Percentiles rank a stretch among this genome's conserved stretches.
These are phyloP conservation scores for Episyrphus balteatus DNA, from an alignment of 1,140 invertebrate genomes.

Conservation along the genomic window DNA sequence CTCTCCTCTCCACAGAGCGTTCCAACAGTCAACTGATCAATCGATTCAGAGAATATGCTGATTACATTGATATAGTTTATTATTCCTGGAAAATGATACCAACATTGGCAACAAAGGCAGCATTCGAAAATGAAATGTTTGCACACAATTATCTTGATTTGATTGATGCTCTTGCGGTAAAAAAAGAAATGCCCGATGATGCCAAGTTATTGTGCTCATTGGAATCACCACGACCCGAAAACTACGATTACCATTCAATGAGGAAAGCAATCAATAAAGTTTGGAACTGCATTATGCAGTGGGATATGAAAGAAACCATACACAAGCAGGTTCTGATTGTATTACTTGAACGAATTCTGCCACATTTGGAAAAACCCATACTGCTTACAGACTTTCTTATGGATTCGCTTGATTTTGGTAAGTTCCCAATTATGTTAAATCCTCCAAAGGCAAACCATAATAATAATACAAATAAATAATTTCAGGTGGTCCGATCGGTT, in stretches of 20 bases:
- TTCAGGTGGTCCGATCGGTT: constrained; percentile 70
- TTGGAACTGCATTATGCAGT: constrained; percentile 60
- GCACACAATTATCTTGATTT: constrained; percentile 60
- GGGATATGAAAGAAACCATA: constrained; percentile 51
- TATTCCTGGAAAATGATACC: constrained; percentile 46
- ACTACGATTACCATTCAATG: constrained; percentile 34
- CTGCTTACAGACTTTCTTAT: constrained; percentile 86
- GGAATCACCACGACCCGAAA: constrained; percentile 10
- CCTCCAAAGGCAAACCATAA: too few relatives aligned
- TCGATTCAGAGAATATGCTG: constrained; percentile 51
- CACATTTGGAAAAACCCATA: constrained; percentile 68
- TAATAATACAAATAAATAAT: constrained; percentile 4
- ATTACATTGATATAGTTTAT: constrained; percentile 52
- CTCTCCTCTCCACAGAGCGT: constrained; percentile 42
- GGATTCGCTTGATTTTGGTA: constrained; percentile 73
- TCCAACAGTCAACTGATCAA: constrained; percentile 42
- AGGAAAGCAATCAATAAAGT: constrained; percentile 49
- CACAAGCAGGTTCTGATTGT: constrained; percentile 71
- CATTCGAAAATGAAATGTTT: constrained; percentile 47
- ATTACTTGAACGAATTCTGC: constrained; percentile 71
- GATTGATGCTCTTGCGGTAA: constrained; percentile 40
- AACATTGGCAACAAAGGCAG: constrained; percentile 37
- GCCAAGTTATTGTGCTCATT: constrained; percentile 37
- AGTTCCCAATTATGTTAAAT: constrained; percentile 9
- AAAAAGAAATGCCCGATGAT: constrained; percentile 22